Percentiles rank a stretch among this genome's conserved stretches.
Conservation (phyloP, 2,797 vertebrate species). For the Remorina albescens region DNA sequence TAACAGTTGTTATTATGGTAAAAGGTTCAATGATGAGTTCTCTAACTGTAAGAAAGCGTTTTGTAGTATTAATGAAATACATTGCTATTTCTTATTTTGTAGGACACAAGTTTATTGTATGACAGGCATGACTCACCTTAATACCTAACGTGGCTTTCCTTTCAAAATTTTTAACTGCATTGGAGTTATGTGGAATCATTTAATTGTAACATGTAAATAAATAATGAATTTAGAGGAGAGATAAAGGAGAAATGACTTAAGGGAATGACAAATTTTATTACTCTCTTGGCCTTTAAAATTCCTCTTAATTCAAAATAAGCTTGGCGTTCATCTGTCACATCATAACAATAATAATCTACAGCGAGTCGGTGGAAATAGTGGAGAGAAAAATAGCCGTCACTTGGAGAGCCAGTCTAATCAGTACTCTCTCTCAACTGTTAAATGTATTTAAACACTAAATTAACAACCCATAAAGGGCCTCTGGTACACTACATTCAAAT, state of each 20-base stretch:
- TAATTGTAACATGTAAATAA: conserved; percentile 24
- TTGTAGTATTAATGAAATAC: neutral
- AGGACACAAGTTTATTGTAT: too few species aligned
- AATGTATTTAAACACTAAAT: conserved; percentile 87
- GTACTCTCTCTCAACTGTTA: conserved; percentile 85
- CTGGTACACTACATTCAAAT: conserved; percentile 85
- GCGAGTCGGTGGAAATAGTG: conserved; percentile 61
- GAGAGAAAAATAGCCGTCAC: conserved; percentile 77
- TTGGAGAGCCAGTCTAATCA: conserved; percentile 75
- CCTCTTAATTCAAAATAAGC: conserved; percentile 64
- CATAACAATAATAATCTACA: conserved; percentile 78
- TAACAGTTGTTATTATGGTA: neutral
- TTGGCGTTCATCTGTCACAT: conserved; percentile 71
- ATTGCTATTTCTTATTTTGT: neutral
- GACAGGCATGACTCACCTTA: too few species aligned
- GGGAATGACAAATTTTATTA: conserved; percentile 50
- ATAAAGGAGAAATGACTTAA: conserved; percentile 50
- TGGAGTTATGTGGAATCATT: neutral
- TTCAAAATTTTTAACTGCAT: neutral
- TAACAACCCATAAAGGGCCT: conserved; percentile 87
- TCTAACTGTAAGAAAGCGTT: neutral
- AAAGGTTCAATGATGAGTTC: neutral
- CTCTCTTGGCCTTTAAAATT: conserved; percentile 58
- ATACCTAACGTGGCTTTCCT: neutral
- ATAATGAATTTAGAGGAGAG: conserved; percentile 46